A percentile compares a stretch with the other conserved stretches of the same genome.
phyloP scores from a whole-genome alignment of 2,113 vertebrate genomes.

The Anguilla rostrata region DNA sequence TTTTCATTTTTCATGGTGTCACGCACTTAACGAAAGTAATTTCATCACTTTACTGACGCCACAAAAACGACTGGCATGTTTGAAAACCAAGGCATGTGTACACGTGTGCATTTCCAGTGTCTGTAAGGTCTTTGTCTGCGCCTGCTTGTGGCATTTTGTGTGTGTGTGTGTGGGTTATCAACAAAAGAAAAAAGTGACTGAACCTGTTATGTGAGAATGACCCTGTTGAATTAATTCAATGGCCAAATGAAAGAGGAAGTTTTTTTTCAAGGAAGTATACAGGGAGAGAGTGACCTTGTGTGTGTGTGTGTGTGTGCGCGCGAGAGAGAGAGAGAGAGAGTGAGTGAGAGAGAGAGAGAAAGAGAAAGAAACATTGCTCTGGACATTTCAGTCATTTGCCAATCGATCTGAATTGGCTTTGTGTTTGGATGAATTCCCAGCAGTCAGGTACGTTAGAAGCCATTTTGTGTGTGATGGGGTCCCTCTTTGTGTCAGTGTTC shows the following conservation, averaged over 20 bases:
- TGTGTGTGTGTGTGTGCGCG: background rate
- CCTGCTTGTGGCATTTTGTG: background rate
- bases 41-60: background rate
- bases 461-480: background rate
- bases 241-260: background rate
- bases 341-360: background rate
- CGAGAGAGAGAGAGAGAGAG: background rate
- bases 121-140: background rate
- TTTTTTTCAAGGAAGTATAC: no score
- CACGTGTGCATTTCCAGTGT: background rate
- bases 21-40: background rate
- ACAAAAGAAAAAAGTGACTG: background rate
- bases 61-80: background rate
- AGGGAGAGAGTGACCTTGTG: background rate
- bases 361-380: background rate
- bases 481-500: background rate
- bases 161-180: background rate
- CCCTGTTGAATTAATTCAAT: background rate
- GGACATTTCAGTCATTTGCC: conserved; percentile 4
- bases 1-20: background rate
- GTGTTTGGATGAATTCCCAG: background rate
- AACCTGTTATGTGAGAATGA: background rate
- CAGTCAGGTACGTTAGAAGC: background rate
- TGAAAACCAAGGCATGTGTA: background rate
- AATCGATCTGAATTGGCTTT: conserved; percentile 6